Conservation (phyloP, 2,797 vertebrate genomes). For the Liparis tanakae region DNA sequence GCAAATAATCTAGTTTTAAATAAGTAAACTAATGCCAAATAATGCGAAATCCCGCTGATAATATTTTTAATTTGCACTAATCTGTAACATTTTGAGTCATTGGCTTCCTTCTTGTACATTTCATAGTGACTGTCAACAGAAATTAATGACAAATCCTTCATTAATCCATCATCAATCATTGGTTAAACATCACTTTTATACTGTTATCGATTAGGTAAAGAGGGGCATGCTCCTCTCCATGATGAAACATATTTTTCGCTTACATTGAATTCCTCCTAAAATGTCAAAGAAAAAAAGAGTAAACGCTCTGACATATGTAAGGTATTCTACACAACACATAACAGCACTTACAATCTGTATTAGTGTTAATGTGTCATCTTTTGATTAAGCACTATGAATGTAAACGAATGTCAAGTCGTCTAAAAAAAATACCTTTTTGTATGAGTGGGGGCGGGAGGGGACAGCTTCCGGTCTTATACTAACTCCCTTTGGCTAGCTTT, state of each 20-base stretch:
- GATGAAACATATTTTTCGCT: not conserved
- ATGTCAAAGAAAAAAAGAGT: not conserved
- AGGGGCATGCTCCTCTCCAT: not conserved
- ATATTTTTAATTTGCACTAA: not conserved
- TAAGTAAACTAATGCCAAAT: not conserved
- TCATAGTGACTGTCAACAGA: not conserved
- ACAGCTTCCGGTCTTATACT: slow-evolving; percentile 35
- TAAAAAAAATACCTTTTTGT: too few species aligned
- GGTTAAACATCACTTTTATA: not conserved
- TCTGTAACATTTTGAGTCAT: not conserved
- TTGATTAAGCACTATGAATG: not conserved
- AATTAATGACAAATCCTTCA: not conserved
- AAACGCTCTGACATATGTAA: not conserved
- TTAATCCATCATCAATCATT: not conserved
- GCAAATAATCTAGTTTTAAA: not conserved
- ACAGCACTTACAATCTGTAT: too few species aligned
- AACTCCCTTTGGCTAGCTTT: slow-evolving; percentile 2
- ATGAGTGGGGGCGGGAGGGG: too few species aligned
- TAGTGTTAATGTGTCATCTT: not conserved
- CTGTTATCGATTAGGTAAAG: not conserved
- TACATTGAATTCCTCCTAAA: too few species aligned
- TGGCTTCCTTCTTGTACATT: not conserved
- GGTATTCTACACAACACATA: too few species aligned
- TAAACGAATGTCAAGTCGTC: not conserved
- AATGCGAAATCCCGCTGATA: not conserved